These are phyloP conservation scores for Diaphora mendica DNA, from an alignment of 2,888 invertebrate species.

Conservation along the genomic window DNA sequence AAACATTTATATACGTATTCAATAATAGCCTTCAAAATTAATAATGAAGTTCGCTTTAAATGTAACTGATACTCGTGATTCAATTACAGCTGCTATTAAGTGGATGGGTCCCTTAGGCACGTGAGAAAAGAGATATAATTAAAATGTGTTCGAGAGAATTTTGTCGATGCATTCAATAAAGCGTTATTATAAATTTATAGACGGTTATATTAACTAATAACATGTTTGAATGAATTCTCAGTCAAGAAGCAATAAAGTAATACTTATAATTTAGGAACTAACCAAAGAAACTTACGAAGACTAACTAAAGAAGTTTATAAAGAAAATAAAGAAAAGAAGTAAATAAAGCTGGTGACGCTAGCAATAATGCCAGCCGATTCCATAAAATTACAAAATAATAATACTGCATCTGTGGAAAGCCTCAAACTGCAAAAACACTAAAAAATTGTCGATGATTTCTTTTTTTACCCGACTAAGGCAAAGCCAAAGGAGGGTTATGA, in stretches of 20 bases:
- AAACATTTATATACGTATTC: neutral
- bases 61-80: neutral
- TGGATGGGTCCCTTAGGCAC: neutral
- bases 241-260: neutral
- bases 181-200: neutral
- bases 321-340: too few relatives aligned
- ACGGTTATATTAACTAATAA: neutral
- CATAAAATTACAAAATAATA: too few relatives aligned
- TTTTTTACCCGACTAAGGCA: too few relatives aligned
- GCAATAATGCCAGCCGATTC: too few relatives aligned
- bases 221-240: neutral
- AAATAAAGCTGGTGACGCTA: too few relatives aligned
- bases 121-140: neutral
- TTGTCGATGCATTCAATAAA: neutral
- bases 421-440: too few relatives aligned
- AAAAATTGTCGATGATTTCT: too few relatives aligned
- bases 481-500: too few relatives aligned
- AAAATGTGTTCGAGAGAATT: neutral
- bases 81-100: neutral
- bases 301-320: too few relatives aligned
- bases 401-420: too few relatives aligned
- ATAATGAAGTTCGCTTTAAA: neutral
- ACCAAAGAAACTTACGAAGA: too few relatives aligned
- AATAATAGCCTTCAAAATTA: neutral
- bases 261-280: too few relatives aligned